Percentiles rank a stretch among this genome's conserved stretches.
Conservation (phyloP, 2,113 vertebrate genomes). For the Oreochromis tanganicae region DNA sequence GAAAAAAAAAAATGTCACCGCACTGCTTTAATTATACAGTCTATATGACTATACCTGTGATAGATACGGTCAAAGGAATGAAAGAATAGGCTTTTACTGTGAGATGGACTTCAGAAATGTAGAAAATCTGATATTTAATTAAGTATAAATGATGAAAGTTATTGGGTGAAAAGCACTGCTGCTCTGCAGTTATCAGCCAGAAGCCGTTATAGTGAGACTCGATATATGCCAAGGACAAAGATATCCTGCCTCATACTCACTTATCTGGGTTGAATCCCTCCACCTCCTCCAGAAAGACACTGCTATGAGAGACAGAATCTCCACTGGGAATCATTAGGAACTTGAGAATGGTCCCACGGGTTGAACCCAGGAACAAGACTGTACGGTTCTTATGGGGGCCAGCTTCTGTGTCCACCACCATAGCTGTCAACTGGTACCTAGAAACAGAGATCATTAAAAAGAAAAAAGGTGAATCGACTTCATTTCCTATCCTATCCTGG, state of each 20-base stretch:
- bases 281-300: constrained; percentile 89
- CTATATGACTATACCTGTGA: background rate
- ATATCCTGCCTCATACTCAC: constrained; percentile 60
- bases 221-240: background rate
- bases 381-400: constrained; percentile 90
- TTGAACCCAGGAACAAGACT: constrained; percentile 89
- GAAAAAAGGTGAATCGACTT: background rate
- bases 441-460: background rate
- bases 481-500: background rate
- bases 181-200: background rate
- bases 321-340: constrained; percentile 82
- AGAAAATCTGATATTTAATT: background rate
- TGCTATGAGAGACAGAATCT: constrained; percentile 72
- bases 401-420: constrained; percentile 85
- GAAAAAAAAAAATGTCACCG: background rate
- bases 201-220: background rate
- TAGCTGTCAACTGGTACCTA: constrained; percentile 88
- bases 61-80: background rate
- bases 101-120: background rate
- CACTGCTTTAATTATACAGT: background rate
- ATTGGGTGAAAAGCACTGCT: background rate
- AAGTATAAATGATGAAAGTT: background rate
- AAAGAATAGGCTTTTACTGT: background rate
- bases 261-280: constrained; percentile 91
- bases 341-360: constrained; percentile 88